These are phyloP conservation scores for Phataginus tetradactyla DNA, from an alignment of 2,797 vertebrate genomes.

Conservation along the genomic window DNA sequence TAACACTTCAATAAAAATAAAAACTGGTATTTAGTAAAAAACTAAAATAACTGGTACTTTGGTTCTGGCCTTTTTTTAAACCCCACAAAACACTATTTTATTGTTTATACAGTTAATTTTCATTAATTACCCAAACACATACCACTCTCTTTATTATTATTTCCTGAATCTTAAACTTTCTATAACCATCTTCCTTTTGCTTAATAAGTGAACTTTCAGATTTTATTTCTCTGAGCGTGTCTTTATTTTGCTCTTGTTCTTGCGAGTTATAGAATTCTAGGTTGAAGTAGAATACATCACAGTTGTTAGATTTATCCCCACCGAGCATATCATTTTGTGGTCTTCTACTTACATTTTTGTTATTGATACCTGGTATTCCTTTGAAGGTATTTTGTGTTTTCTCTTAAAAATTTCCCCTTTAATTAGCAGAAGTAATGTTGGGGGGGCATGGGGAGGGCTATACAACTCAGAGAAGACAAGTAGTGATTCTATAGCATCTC, in stretches of 20 bases:
- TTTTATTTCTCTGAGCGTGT: slow-evolving; percentile 9
- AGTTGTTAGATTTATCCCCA: slow-evolving; percentile 28
- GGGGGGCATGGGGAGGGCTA: too few species aligned
- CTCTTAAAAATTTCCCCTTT: slow-evolving; percentile 9
- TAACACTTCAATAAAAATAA: too few species aligned
- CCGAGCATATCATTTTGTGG: not conserved
- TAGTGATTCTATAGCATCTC: too few species aligned
- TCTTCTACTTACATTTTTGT: not conserved
- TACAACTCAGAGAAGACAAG: too few species aligned
- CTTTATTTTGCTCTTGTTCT: slow-evolving; percentile 20
- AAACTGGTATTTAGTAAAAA: not conserved
- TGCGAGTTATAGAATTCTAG: slow-evolving; percentile 21
- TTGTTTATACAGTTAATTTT: not conserved
- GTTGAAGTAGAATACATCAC: not conserved
- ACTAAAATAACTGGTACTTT: not conserved
- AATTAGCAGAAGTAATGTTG: not conserved
- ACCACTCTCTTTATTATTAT: not conserved
- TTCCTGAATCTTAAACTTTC: slow-evolving; percentile 26
- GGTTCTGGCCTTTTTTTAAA: not conserved
- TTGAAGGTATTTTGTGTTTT: not conserved
- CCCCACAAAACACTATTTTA: not conserved
- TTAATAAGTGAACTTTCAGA: slow-evolving; percentile 5
- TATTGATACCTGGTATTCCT: not conserved
- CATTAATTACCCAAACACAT: not conserved
- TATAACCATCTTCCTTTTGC: not conserved